Percentiles rank a stretch among this genome's conserved stretches.
phyloP scores from a whole-genome alignment of 2,888 invertebrate genomes.

The Zelleria hepariella region DNA sequence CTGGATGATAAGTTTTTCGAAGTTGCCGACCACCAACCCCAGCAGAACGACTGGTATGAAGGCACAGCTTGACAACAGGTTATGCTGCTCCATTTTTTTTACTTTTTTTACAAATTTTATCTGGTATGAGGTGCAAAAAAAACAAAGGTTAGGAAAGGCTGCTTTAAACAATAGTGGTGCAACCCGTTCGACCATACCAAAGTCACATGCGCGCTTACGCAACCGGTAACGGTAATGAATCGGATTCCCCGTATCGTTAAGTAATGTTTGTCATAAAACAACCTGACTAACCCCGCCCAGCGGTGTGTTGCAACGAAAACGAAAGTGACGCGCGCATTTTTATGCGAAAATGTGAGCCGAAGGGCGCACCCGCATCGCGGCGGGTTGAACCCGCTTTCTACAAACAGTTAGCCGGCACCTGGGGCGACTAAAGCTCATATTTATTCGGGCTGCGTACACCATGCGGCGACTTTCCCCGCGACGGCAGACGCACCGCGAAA shows the following conservation, averaged over 20 bases:
- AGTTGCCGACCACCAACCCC: too few relatives aligned
- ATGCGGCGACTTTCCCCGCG: conserved; percentile 55
- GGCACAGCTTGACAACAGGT: too few relatives aligned
- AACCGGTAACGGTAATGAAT: conserved; percentile 22
- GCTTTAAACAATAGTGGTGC: not conserved
- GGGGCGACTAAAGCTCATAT: conserved; percentile 58
- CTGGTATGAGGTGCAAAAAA: too few relatives aligned
- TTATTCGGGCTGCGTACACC: conserved; percentile 53
- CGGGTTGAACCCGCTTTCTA: conserved; percentile 53
- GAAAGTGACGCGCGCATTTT: conserved; percentile 63
- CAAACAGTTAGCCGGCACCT: conserved; percentile 33
- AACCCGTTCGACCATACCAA: not conserved
- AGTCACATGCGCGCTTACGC: not conserved
- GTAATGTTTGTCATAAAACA: conserved; percentile 55
- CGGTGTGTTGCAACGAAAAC: conserved; percentile 59
- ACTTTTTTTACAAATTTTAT: too few relatives aligned
- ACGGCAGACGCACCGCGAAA: conserved; percentile 18
- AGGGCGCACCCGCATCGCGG: conserved; percentile 65
- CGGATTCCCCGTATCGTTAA: conserved; percentile 46
- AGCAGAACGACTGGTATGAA: too few relatives aligned
- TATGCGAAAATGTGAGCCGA: conserved; percentile 66
- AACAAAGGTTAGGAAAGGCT: too few relatives aligned
- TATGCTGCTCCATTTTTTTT: too few relatives aligned
- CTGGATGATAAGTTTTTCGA: too few relatives aligned
- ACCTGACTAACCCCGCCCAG: conserved; percentile 1